A percentile compares a stretch with the other conserved stretches of the same genome.
These are phyloP conservation scores for Poeciliopsis presidionis DNA, from an alignment of 2,797 vertebrate genomes.

Conservation along the genomic window DNA sequence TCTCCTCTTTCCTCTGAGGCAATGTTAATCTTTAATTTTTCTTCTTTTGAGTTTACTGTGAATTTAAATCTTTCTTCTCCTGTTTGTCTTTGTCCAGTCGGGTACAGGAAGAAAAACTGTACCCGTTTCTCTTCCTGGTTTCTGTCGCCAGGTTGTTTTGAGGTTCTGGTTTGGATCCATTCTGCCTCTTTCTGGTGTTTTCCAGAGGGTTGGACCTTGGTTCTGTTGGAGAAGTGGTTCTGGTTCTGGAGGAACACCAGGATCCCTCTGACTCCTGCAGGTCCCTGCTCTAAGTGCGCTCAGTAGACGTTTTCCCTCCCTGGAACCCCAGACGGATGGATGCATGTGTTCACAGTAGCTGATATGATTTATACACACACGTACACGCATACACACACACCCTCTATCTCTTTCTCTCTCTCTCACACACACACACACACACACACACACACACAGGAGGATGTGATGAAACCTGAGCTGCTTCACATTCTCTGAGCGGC, in stretches of 20 bases:
- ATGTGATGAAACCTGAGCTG: constrained; percentile 50
- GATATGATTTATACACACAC: constrained; percentile 7
- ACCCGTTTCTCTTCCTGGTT: background rate
- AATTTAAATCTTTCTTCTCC: background rate
- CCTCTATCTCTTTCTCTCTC: too few relatives aligned
- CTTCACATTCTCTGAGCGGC: constrained; percentile 49
- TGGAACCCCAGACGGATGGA: background rate
- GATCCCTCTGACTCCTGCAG: constrained; percentile 5
- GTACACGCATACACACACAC: background rate
- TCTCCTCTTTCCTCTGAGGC: background rate
- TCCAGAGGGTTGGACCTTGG: background rate
- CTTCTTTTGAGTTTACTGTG: background rate
- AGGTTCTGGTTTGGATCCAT: background rate
- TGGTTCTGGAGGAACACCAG: constrained; percentile 1
- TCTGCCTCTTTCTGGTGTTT: background rate
- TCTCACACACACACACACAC: background rate
- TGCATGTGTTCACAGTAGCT: background rate
- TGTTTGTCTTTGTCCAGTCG: background rate
- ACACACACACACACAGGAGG: constrained; percentile 2
- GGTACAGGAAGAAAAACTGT: background rate
- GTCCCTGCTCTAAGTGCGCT: background rate
- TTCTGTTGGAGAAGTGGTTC: background rate
- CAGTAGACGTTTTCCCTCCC: background rate
- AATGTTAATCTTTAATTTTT: background rate
- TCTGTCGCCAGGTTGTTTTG: background rate